Evolutionary conservation across 2,888 invertebrate species (phyloP), one percentile per base, ranked within the genome.

Genomic region (Eupelmus urozonus): DNA sequence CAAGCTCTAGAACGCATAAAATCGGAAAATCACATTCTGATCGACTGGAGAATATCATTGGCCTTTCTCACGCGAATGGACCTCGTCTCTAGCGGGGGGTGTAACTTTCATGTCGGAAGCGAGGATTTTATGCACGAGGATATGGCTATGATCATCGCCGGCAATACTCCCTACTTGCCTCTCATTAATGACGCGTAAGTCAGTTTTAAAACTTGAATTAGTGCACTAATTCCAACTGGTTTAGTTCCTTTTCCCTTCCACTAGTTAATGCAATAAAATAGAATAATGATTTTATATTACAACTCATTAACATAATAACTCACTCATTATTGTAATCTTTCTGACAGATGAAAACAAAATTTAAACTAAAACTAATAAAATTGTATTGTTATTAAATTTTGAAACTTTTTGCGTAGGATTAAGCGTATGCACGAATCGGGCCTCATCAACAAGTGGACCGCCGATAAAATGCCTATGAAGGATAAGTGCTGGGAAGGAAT

Each of bases 391-490:
- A 45, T 9, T 45, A 45, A 45, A 45, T 45, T 16, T 13, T 45
- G 45, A 45, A 45, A 9, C 2, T 45, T 45, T 13, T 13, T 45
- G 0, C 16, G 5, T 42, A 96, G 96, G 86, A 93, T 97, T 70
- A 93, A 93, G 84, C 92, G 94, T 73, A 93, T 97, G 91, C 95
- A 96, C 85, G 95, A 96, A 88, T 94, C 95, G 71, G 97, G 97
- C 7, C 91, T 97, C 81, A 94, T 97, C 69, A 92, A 93, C 71
- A 95, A 96, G 86, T 97, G 97, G 97, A 91, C 96, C 79, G 91
- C 92, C 29, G 93, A 94, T 42, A 95, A 95, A 89, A 90, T 96
- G 85, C 96, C 96, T 0, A 92, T 93, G 84, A 94, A 93, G 82
- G 95, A 97, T 89, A 93, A 94, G 80, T 97, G 97, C 86, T 96